These are phyloP conservation scores for Chlorocebus sabaeus DNA, from an alignment of 2,113 vertebrate species.

Conservation along the genomic window DNA sequence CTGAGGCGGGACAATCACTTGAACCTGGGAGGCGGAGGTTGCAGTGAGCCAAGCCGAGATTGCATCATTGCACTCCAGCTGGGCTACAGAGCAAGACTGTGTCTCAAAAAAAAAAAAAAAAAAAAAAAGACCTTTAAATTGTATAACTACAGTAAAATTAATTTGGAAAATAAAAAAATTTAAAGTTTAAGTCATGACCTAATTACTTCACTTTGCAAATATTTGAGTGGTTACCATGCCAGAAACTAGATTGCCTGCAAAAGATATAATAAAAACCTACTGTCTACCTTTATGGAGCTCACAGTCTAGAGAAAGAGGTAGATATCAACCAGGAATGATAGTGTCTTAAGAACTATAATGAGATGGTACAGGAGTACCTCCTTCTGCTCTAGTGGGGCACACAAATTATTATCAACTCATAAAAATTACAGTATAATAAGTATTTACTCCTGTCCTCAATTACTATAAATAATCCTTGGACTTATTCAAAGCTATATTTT, in stretches of 20 bases:
- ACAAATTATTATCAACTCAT: neutral
- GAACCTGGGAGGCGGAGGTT: too few relatives aligned
- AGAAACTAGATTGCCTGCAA: neutral
- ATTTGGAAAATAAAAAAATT: neutral
- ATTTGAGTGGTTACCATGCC: neutral
- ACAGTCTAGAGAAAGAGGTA: neutral
- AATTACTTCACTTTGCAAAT: slow-evolving; percentile 10
- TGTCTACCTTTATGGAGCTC: neutral
- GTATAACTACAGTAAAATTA: neutral
- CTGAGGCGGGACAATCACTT: too few relatives aligned
- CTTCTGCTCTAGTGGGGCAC: neutral
- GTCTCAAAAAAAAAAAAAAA: too few relatives aligned
- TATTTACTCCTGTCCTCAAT: neutral
- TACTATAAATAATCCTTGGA: neutral
- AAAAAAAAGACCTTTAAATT: too few relatives aligned
- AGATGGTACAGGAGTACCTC: neutral
- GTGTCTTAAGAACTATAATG: neutral
- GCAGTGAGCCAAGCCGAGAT: too few relatives aligned
- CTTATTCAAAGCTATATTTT: neutral
- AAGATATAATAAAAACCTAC: neutral
- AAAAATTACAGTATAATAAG: neutral
- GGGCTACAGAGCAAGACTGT: too few relatives aligned
- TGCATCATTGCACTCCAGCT: too few relatives aligned
- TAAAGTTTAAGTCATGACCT: neutral
- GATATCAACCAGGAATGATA: neutral